phyloP scores from a whole-genome alignment of 2,113 vertebrate genomes.

The Rana temporaria region DNA sequence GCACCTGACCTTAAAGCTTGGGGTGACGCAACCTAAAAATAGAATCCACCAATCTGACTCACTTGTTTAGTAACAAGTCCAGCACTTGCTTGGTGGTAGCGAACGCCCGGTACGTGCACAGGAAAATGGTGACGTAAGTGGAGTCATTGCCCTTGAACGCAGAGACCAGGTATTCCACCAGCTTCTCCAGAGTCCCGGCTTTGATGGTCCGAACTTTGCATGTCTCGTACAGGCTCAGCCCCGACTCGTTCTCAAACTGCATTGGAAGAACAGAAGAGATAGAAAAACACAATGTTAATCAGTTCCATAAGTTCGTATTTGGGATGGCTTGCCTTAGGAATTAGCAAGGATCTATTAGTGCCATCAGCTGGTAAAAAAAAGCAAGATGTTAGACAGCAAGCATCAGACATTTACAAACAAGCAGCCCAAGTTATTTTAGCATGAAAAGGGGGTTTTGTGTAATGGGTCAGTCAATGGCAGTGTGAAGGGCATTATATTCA shows the following conservation, averaged over 20 bases:
- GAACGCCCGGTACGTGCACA: constrained; percentile 96
- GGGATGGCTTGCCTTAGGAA: not conserved
- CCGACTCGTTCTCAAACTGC: constrained; percentile 87
- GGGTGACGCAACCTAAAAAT: too few relatives aligned
- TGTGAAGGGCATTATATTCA: too few relatives aligned
- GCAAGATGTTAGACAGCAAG: not conserved
- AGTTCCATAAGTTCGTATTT: not conserved
- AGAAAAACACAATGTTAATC: not conserved
- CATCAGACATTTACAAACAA: too few relatives aligned
- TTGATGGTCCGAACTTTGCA: constrained; percentile 96
- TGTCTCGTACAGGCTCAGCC: constrained; percentile 92
- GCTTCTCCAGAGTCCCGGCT: constrained; percentile 93
- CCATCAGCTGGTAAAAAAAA: not conserved
- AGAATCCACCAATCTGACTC: constrained; percentile 5
- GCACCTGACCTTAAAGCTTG: too few relatives aligned
- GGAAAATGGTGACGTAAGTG: constrained; percentile 97
- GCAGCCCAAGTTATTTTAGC: too few relatives aligned
- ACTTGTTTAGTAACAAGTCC: constrained; percentile 94
- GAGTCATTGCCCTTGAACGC: constrained; percentile 96
- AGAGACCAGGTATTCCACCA: constrained; percentile 97
- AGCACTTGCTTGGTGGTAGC: constrained; percentile 93
- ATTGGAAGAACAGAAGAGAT: not conserved
- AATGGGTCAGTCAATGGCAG: too few relatives aligned
- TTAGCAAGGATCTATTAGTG: not conserved
- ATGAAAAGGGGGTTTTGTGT: too few relatives aligned